phyloP scores from a whole-genome alignment of 1,140 invertebrate genomes.

The Holotrichia oblita region DNA sequence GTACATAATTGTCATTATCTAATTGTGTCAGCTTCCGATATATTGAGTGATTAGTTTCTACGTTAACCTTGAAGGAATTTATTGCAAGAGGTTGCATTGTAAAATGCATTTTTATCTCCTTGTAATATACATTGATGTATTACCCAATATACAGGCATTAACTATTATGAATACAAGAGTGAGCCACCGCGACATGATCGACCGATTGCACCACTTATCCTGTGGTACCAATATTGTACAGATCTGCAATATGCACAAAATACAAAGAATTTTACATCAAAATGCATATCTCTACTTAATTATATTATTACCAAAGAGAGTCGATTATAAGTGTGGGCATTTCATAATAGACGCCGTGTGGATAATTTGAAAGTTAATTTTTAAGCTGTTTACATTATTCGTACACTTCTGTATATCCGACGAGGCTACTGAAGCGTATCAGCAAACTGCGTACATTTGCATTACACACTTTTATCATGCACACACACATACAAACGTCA shows the following conservation, averaged over 20 bases:
- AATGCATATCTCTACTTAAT: background rate
- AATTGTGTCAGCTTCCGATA: too few species aligned
- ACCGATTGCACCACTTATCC: too few species aligned
- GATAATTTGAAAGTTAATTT: conserved; percentile 28
- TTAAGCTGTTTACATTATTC: conserved; percentile 8
- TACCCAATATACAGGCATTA: too few species aligned
- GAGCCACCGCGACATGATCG: too few species aligned
- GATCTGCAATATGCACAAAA: background rate
- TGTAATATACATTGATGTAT: too few species aligned
- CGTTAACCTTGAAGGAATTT: too few species aligned
- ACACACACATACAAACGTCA: background rate
- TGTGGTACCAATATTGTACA: too few species aligned
- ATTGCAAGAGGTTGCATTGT: too few species aligned
- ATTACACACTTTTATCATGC: background rate
- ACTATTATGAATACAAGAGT: too few species aligned
- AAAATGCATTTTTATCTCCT: too few species aligned
- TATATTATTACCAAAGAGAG: conserved; percentile 17
- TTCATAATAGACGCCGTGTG: background rate
- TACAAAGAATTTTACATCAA: background rate
- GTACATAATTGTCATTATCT: too few species aligned
- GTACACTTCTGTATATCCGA: background rate
- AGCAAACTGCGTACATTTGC: background rate
- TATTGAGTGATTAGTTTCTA: too few species aligned
- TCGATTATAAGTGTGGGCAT: background rate
- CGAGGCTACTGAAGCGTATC: conserved; percentile 3